Conservation (phyloP, 2,113 vertebrate genomes). For the Sphaerodactylus townsendi region DNA sequence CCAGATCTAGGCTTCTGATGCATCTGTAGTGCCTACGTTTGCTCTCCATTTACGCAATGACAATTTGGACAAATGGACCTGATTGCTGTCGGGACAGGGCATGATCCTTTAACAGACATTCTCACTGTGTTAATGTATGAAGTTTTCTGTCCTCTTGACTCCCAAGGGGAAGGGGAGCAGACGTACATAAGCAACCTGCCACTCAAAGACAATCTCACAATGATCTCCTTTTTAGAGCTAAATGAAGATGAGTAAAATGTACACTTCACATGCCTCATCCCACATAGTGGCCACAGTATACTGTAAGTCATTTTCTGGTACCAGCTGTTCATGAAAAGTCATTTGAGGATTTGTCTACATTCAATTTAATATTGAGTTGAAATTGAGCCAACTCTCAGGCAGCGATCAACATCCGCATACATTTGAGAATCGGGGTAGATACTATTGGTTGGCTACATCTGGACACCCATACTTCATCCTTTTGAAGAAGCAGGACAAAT, state of each 20-base stretch:
- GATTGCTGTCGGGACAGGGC: background rate
- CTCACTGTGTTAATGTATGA: background rate
- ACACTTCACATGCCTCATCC: background rate
- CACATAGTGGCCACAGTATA: background rate
- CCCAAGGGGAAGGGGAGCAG: background rate
- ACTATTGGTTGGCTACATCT: background rate
- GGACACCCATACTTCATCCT: background rate
- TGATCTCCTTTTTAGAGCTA: background rate
- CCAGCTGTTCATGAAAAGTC: background rate
- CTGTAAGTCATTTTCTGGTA: no score
- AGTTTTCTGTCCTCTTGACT: background rate
- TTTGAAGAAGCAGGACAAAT: background rate
- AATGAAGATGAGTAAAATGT: background rate
- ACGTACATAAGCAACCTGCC: background rate
- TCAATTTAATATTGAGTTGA: background rate
- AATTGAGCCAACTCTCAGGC: no score
- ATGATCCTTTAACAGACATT: background rate
- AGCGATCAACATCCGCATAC: background rate
- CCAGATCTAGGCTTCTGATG: background rate
- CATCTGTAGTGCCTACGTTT: conserved; percentile 6
- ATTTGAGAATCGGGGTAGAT: background rate
- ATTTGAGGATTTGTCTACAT: background rate
- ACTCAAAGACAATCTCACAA: background rate
- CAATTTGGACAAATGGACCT: conserved; percentile 4
- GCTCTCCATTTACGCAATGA: background rate